Evolutionary conservation across 2,113 vertebrate genomes (phyloP), one percentile per base, ranked within the genome.

Genomic region (Excalfactoria chinensis): DNA sequence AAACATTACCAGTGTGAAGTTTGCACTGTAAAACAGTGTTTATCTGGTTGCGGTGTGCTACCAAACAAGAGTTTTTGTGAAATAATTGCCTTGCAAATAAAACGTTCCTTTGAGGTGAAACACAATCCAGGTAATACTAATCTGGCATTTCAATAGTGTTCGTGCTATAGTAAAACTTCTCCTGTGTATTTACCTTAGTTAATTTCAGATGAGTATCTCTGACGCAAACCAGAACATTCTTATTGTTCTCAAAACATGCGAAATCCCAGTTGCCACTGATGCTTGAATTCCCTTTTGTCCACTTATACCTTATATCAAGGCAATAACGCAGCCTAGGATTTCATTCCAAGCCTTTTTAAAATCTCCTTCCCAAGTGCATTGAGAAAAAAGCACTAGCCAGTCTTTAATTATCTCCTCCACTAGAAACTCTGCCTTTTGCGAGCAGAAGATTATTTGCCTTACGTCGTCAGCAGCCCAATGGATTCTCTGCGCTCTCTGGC

Each of bases 401-500:
- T 93, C 74, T 92, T 96, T 94, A 85, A 87, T 96, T 91, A 76
- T 92, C 77, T 85, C 62, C 71, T 93, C 81, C 89, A 67, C 86
- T 77, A 89, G 51, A 2, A 59, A 67, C 11, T 34, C 59, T 82
- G 84, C 81, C 78, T 72, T 76, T 91, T 77, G 81, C 7, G 2
- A 71, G 81, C 1, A 34, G 34, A 58, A 46, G 44, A 51, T 89
- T 55, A 58, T 92, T 92, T 73, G 67, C 56, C 64, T 90, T 77
- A 2, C 2, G 4, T 85, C 68, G 84, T 23, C 48, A 49, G 74
- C 84, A 70, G 11, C 59, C 17, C 78, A 37, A 32, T 72, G 71
- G 75, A 69, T 67, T 86, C 84, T 82, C 55, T 25, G 13, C 40
- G 3, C 53, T 73, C 34, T 51, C 77, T 89, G 86, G 67, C 59